Base-by-base conservation (phyloP, 2,113 vertebrate genomes). In the Puma concolor region DNA sequence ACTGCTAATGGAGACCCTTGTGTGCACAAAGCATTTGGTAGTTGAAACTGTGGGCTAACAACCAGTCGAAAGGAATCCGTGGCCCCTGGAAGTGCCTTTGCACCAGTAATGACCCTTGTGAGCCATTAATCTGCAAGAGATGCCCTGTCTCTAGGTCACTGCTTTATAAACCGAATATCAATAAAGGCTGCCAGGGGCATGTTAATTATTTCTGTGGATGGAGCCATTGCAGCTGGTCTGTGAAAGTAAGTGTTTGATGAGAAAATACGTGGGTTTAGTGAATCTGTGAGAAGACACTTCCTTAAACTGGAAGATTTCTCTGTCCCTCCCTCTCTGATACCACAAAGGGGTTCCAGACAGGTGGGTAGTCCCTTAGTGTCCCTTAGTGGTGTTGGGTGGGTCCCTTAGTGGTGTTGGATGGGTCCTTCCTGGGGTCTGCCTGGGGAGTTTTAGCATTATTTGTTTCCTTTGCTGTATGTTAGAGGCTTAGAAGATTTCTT, bases 61-160 rank as follows among this genome's bases (percentile, higher is more conserved):
- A 69, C 76, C n/a, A 31, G 52, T 21, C 44, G 82, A 83, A 57
- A 76, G 84, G 66, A 80, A 11, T 54, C 5, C 2, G 84, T 79
- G 52, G 82, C 44, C 81, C 71, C 94, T 72, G 76, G 80, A 97
- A 92, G 79, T 33, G 25, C 50, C 50, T 96, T 67, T 27, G 81
- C 77, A 69, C 97, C 44, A 50, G 48, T 94, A 94, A 97, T 97
- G 97, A 96, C 96, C 97, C 97, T 54, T 33, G 93, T 97, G 96
- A 97, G 94, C 92, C 95, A 95, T 97, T 94, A 96, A 80, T 96
- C 89, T 97, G 86, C 79, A 85, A 95, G 77, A 74, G 89, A 69
- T 81, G 74, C 79, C 91, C 79, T 66, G 15, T 81, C 63, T 97
- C 89, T 83, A 87, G 79, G 91, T 95, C 96, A 89, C 91, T 41